phyloP scores from a whole-genome alignment of 2,888 invertebrate genomes.

The Selenia dentaria region DNA sequence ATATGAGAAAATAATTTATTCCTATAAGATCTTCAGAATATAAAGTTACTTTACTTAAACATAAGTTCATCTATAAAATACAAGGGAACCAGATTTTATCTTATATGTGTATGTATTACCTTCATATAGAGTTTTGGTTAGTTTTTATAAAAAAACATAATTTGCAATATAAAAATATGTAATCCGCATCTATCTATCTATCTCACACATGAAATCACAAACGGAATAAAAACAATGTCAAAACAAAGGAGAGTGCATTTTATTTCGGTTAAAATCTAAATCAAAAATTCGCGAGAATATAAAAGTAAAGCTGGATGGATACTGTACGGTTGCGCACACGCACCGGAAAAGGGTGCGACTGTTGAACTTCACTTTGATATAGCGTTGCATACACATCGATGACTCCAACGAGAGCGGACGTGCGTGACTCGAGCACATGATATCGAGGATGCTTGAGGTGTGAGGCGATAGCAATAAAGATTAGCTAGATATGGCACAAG shows the following conservation, averaged over 20 bases:
- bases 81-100: too few relatives aligned
- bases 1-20: constrained; percentile 11
- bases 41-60: too few relatives aligned
- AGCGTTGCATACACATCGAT: constrained; percentile 48
- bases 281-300: constrained; percentile 20
- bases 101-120: too few relatives aligned
- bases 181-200: too few relatives aligned
- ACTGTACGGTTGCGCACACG: constrained; percentile 36
- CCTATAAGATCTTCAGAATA: too few relatives aligned
- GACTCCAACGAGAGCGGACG: constrained; percentile 52
- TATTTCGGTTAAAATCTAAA: background rate
- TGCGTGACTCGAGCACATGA: constrained; percentile 51
- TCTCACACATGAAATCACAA: constrained; percentile 3
- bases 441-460: constrained; percentile 9
- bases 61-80: too few relatives aligned
- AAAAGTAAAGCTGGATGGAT: constrained; percentile 28
- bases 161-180: too few relatives aligned
- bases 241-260: constrained; percentile 7
- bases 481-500: background rate
- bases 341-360: constrained; percentile 75
- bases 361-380: constrained; percentile 58
- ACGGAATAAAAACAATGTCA: constrained; percentile 2
- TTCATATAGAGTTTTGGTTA: too few relatives aligned
- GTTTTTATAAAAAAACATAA: too few relatives aligned
- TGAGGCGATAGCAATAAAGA: constrained; percentile 10